Conservation (phyloP, 2,113 vertebrate genomes). For the Piaya cayana region DNA sequence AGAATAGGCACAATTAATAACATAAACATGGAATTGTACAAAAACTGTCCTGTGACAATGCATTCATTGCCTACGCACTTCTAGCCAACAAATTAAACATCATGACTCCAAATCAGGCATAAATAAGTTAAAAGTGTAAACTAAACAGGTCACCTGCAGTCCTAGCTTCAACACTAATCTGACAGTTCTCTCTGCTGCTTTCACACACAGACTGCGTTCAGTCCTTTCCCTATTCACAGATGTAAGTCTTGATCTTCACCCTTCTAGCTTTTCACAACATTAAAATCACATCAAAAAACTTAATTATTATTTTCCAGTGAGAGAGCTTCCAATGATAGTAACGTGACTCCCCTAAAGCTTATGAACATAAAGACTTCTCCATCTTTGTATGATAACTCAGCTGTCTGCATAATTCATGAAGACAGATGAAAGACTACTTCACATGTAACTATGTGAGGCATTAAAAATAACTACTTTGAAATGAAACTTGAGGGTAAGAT, state of each 20-base stretch:
- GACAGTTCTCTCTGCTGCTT: background rate
- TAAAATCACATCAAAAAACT: background rate
- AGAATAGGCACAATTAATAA: background rate
- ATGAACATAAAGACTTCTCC: conserved; percentile 15
- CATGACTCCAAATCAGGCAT: background rate
- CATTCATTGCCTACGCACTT: background rate
- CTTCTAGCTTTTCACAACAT: background rate
- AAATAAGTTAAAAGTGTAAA: background rate
- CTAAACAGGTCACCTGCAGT: conserved; percentile 12
- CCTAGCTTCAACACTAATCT: background rate
- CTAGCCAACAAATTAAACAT: background rate
- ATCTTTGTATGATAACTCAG: background rate
- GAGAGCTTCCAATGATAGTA: background rate
- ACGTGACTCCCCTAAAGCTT: background rate
- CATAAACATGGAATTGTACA: rapidly evolving
- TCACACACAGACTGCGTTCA: background rate
- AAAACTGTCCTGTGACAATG: background rate
- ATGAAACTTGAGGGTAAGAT: background rate
- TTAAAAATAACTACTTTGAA: conserved; percentile 31
- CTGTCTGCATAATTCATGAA: conserved; percentile 56
- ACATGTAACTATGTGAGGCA: background rate
- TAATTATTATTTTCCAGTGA: conserved; percentile 24
- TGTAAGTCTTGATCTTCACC: background rate
- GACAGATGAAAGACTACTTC: conserved; percentile 23
- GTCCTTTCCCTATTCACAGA: background rate